Percentiles rank a stretch among this genome's conserved stretches.
These are phyloP conservation scores for Euura lappo DNA, from an alignment of 1,140 invertebrate genomes.

Conservation along the genomic window DNA sequence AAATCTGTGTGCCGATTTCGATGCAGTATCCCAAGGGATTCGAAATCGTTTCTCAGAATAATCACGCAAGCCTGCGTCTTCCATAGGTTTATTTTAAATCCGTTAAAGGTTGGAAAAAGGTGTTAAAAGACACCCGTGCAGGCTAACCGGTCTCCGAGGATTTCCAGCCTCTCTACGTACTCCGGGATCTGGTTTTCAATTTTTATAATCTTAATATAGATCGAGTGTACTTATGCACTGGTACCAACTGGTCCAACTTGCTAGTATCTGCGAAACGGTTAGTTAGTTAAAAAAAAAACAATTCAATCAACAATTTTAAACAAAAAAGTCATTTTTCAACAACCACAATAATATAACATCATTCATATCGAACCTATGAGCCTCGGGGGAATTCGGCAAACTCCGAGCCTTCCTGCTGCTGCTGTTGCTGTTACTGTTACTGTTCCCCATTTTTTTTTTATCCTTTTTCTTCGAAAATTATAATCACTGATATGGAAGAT, in stretches of 20 bases:
- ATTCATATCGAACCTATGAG: slow-evolving; percentile 60
- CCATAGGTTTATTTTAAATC: slow-evolving; percentile 1
- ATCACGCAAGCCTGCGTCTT: background rate
- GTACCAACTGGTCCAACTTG: too few relatives aligned
- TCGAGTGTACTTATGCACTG: slow-evolving; percentile 11
- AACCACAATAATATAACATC: background rate
- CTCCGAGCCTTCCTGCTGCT: slow-evolving; percentile 65
- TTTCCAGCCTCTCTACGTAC: slow-evolving; percentile 13
- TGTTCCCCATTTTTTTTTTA: slow-evolving; percentile 64
- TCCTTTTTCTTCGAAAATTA: background rate
- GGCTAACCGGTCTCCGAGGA: slow-evolving; percentile 42
- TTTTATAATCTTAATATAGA: slow-evolving; percentile 44
- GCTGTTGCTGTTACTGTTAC: slow-evolving; percentile 49
- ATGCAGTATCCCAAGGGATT: background rate
- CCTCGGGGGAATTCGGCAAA: slow-evolving; percentile 71
- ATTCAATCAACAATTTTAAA: background rate
- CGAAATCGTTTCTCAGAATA: background rate
- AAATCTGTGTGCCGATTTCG: background rate
- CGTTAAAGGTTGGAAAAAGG: slow-evolving; percentile 28
- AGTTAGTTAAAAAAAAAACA: slow-evolving; percentile 13
- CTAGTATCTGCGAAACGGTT: too few relatives aligned
- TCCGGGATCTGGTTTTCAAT: slow-evolving; percentile 41
- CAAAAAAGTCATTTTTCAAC: background rate
- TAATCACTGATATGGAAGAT: background rate
- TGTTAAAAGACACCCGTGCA: slow-evolving; percentile 30